Conservation (phyloP, 2,113 vertebrate species). For the Ibidorhyncha struthersii region DNA sequence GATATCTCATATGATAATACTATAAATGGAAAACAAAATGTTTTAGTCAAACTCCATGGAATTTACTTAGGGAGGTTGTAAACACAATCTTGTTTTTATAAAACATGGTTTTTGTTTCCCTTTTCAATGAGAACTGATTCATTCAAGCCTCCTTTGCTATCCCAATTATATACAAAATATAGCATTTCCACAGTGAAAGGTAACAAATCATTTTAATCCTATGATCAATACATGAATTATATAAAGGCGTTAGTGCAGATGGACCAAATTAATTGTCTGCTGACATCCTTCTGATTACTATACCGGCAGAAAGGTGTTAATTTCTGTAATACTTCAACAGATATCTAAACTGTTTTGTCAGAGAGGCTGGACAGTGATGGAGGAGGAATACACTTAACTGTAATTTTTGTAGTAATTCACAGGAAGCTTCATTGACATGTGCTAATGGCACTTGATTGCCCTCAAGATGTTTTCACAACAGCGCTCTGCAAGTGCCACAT, state of each 20-base stretch:
- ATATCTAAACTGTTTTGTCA: constrained; percentile 83
- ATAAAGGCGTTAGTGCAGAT: constrained; percentile 78
- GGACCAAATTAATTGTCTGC: constrained; percentile 86
- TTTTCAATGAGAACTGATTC: not conserved
- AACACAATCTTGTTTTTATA: not conserved
- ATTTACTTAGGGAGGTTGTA: not conserved
- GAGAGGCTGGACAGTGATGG: constrained; percentile 78
- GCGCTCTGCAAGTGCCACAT: constrained; percentile 69
- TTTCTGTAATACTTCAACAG: constrained; percentile 82
- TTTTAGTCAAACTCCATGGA: not conserved
- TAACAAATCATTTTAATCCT: constrained; percentile 43
- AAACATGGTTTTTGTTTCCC: not conserved
- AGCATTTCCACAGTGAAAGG: not conserved
- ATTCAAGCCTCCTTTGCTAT: not conserved
- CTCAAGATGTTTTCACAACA: constrained; percentile 85
- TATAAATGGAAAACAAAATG: not conserved
- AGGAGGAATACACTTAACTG: constrained; percentile 68
- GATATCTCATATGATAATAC: not conserved
- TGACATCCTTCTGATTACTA: constrained; percentile 80
- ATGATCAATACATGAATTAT: constrained; percentile 86
- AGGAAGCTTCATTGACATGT: constrained; percentile 79
- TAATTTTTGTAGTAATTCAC: constrained; percentile 79
- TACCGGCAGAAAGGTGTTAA: constrained; percentile 83
- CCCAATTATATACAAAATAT: not conserved
- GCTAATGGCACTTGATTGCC: constrained; percentile 82